Evolutionary conservation across 2,888 invertebrate genomes (phyloP).

Genomic region (Megamerina dolium): DNA sequence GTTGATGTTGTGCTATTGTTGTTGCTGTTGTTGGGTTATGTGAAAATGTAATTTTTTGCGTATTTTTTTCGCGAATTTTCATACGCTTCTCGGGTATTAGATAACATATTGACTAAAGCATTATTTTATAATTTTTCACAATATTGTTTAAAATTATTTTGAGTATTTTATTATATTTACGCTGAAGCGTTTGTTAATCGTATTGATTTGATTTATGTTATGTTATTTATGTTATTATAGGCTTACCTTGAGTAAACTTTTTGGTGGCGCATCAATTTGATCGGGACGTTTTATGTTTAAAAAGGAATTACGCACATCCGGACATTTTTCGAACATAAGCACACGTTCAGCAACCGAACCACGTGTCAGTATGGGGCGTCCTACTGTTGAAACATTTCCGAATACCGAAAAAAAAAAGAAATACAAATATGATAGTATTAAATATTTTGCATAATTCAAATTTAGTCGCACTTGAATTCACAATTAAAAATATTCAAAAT

Average conservation of each 20-base stretch:
- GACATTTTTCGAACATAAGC: constrained; percentile 84
- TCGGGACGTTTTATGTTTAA: constrained; percentile 52
- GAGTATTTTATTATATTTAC: too few species aligned
- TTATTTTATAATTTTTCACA: too few species aligned
- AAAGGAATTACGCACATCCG: constrained; percentile 58
- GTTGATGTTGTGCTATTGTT: constrained; percentile 4
- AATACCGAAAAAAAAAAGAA: not conserved
- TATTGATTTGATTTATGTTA: too few species aligned
- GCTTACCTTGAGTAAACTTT: constrained; percentile 38
- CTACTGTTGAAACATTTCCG: too few species aligned
- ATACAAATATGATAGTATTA: not conserved
- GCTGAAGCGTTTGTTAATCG: too few species aligned
- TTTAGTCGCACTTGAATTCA: too few species aligned
- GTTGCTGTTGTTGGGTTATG: too few species aligned
- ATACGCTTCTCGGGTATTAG: not conserved
- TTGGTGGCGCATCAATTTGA: constrained; percentile 34
- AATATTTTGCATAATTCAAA: constrained; percentile 2
- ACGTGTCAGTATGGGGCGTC: constrained; percentile 57
- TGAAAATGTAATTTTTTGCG: too few species aligned
- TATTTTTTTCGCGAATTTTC: constrained; percentile 4
- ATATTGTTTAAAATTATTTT: too few species aligned
- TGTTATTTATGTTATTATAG: too few species aligned
- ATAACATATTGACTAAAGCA: too few species aligned
- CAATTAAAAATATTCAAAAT: not conserved
- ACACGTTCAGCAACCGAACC: constrained; percentile 88